phyloP scores from a whole-genome alignment of 1,140 invertebrate species.

The Colletes gigas region DNA sequence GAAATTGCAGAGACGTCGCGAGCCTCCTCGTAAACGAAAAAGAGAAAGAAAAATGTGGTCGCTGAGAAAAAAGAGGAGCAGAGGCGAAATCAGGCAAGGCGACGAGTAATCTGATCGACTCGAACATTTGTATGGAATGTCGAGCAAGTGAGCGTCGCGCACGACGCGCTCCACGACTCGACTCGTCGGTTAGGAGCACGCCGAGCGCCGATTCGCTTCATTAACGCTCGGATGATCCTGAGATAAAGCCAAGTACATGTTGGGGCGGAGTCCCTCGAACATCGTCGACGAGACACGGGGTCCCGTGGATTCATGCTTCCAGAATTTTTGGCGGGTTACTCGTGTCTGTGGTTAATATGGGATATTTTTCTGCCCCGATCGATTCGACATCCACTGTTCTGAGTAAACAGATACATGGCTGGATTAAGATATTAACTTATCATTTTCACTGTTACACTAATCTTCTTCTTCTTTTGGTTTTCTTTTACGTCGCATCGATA shows the following conservation, averaged over 20 bases:
- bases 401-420: too few relatives aligned
- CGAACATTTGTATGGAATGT: conserved; percentile 74
- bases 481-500: too few relatives aligned
- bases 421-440: too few relatives aligned
- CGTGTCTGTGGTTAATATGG: neutral
- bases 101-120: conserved; percentile 68
- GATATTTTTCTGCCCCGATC: too few relatives aligned
- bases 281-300: conserved; percentile 34
- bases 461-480: too few relatives aligned
- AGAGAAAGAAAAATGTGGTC: neutral
- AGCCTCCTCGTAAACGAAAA: neutral
- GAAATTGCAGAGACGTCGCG: conserved; percentile 23
- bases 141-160: conserved; percentile 68
- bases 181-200: conserved; percentile 62
- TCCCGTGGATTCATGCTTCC: conserved; percentile 8
- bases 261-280: conserved; percentile 57
- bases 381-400: too few relatives aligned
- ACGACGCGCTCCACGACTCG: conserved; percentile 50
- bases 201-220: conserved; percentile 64
- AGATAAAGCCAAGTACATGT: conserved; percentile 66
- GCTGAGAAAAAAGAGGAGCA: too few relatives aligned
- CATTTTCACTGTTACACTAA: too few relatives aligned
- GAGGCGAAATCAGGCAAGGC: conserved; percentile 33
- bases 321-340: conserved; percentile 14
- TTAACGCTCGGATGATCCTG: conserved; percentile 70